Evolutionary conservation across 2,113 vertebrate genomes (phyloP).

Genomic region (Charadrius vociferus): DNA sequence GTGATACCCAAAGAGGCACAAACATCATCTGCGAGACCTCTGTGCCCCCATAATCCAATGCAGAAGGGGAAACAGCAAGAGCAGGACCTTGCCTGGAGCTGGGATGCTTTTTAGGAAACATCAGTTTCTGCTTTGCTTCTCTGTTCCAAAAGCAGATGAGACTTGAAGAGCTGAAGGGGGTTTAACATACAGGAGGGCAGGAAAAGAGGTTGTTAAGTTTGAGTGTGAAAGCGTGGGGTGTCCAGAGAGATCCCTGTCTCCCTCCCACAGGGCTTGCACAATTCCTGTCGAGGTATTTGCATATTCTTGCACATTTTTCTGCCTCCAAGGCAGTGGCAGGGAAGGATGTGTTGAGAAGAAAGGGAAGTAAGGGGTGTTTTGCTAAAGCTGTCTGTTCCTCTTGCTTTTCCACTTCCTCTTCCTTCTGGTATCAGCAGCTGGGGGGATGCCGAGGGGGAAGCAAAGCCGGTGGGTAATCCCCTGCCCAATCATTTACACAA

Average conservation of each 20-base stretch:
- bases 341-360: not conserved
- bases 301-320: not conserved
- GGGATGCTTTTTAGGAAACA: not conserved
- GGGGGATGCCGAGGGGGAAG: not conserved
- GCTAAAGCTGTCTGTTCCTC: slow-evolving; percentile 18
- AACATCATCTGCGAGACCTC: not conserved
- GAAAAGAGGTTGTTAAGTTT: not conserved
- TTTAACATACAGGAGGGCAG: accelerated
- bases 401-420: slow-evolving; percentile 17
- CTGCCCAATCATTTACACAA: not conserved
- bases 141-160: not conserved
- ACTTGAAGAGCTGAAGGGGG: not conserved
- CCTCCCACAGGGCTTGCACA: not conserved
- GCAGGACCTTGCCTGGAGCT: not conserved
- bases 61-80: not conserved
- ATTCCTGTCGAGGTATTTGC: not conserved
- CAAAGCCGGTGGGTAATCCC: not conserved
- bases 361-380: slow-evolving; percentile 14
- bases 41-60: not conserved
- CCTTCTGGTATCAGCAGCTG: not conserved
- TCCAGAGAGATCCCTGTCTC: not conserved
- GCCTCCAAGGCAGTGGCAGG: not conserved
- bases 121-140: not conserved
- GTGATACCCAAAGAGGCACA: not conserved
- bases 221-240: accelerated